phyloP scores from a whole-genome alignment of 30 jellyfish, hydroid and myxozoan genomes.

The Pelagia noctiluca region DNA sequence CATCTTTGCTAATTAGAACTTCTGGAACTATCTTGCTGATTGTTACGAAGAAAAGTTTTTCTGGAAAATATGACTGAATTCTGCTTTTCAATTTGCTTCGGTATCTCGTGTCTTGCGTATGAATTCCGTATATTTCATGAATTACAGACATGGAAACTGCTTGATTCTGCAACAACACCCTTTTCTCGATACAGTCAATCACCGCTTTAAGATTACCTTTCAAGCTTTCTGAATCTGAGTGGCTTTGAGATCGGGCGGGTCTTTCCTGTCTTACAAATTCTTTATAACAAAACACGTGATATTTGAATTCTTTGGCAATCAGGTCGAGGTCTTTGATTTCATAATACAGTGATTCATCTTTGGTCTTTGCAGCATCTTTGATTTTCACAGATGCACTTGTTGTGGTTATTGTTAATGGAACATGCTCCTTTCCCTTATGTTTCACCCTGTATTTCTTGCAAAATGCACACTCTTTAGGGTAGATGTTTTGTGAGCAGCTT shows the following conservation, averaged over 20 bases:
- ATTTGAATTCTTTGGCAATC: constrained; percentile 47
- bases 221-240: too few relatives aligned
- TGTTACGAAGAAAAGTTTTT: background rate
- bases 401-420: constrained; percentile 12
- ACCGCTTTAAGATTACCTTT: constrained; percentile 16
- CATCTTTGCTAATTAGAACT: background rate
- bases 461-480: background rate
- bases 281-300: constrained; percentile 36
- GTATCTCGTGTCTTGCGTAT: constrained; percentile 12
- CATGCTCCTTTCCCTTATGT: background rate
- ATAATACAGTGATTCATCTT: constrained; percentile 26
- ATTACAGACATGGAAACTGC: constrained; percentile 4
- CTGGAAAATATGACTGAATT: constrained; percentile 9
- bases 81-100: constrained; percentile 15
- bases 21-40: background rate
- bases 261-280: constrained; percentile 21
- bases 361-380: constrained; percentile 9
- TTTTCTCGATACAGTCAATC: background rate
- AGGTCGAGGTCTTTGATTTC: background rate
- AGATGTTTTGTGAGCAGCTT: background rate
- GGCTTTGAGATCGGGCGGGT: background rate
- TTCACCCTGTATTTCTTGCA: constrained; percentile 22
- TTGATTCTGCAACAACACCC: constrained; percentile 13
- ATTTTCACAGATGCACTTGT: constrained; percentile 2
- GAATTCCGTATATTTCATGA: constrained; percentile 14